Percentiles rank a stretch among this genome's conserved stretches.
phyloP scores from a whole-genome alignment of 2,113 vertebrate genomes.

The Dasyornis broadbenti region DNA sequence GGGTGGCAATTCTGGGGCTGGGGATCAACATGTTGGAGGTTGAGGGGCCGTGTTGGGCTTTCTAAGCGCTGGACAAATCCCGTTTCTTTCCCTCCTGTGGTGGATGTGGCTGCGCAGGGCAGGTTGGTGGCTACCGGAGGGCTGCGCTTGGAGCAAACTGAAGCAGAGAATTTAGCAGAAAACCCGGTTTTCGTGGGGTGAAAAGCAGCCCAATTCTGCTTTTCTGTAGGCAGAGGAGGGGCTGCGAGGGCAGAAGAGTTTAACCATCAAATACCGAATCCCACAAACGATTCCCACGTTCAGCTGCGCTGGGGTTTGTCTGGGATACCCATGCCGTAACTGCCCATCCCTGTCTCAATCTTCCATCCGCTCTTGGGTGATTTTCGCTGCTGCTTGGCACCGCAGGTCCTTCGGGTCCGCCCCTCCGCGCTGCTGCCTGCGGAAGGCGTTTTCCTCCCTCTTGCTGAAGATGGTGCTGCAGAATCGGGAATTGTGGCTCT shows the following conservation, averaged over 20 bases:
- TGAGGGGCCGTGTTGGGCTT: not conserved
- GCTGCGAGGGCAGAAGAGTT: not conserved
- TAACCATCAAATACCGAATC: not conserved
- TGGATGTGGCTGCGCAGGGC: not conserved
- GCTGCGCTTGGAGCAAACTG: not conserved
- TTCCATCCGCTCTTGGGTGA: fast-evolving
- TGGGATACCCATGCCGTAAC: not conserved
- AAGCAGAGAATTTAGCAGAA: not conserved
- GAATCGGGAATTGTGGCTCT: constrained; percentile 46
- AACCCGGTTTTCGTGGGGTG: not conserved
- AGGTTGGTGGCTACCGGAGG: not conserved
- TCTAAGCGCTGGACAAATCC: not conserved
- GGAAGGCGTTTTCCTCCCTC: not conserved
- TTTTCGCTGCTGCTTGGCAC: not conserved
- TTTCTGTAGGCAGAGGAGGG: not conserved
- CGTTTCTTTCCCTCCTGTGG: fast-evolving
- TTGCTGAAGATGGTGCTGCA: constrained; percentile 65
- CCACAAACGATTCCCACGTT: not conserved
- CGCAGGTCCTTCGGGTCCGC: not conserved
- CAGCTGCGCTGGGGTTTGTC: not conserved
- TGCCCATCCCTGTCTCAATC: not conserved
- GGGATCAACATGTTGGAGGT: not conserved
- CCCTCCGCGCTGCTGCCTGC: fast-evolving
- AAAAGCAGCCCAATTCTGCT: not conserved
- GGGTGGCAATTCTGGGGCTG: not conserved